phyloP scores from a whole-genome alignment of 2,113 vertebrate species.

The Microcebus tavaratra region DNA sequence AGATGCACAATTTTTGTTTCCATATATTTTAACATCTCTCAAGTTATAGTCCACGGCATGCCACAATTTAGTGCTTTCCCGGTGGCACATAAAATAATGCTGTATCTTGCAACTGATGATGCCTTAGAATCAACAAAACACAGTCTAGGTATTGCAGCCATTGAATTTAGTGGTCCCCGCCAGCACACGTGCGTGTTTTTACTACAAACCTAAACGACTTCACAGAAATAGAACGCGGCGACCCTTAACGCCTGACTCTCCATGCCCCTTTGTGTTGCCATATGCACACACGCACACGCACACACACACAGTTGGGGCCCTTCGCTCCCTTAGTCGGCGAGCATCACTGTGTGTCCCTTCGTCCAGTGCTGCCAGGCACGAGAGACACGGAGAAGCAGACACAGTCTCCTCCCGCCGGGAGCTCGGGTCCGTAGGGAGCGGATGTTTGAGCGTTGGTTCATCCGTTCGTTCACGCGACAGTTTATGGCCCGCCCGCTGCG shows the following conservation, averaged over 20 bases:
- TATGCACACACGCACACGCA: too few relatives aligned
- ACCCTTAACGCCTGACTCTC: neutral
- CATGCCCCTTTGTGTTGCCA: neutral
- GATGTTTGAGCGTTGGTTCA: neutral
- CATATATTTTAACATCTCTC: neutral
- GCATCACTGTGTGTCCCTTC: neutral
- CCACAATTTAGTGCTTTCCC: constrained; percentile 36
- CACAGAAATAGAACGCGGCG: neutral
- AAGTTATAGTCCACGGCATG: neutral
- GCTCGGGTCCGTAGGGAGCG: neutral
- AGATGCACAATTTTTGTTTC: neutral
- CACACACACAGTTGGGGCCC: neutral
- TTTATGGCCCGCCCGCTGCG: neutral
- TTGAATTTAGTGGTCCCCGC: neutral
- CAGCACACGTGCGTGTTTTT: neutral
- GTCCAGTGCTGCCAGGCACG: neutral
- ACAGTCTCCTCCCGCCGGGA: neutral
- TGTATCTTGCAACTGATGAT: neutral
- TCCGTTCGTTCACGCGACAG: neutral
- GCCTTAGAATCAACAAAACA: neutral
- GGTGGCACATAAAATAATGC: constrained; percentile 6
- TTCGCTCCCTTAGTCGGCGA: neutral
- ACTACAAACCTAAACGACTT: neutral
- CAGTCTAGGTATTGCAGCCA: neutral
- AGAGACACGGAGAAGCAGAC: neutral